Conservation (phyloP, 2,888 invertebrate genomes). For the Electrophaes corylata region DNA sequence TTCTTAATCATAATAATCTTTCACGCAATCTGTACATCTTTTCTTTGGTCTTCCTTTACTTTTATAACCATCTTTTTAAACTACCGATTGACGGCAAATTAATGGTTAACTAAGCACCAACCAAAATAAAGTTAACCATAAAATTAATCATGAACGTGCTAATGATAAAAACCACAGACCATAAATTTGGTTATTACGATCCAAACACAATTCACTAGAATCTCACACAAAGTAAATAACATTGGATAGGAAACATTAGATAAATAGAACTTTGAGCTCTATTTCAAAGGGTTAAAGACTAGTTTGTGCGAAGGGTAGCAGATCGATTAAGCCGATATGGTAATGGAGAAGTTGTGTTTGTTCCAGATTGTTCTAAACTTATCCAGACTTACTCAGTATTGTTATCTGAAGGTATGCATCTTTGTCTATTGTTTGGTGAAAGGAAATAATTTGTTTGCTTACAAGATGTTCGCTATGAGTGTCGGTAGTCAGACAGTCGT, state of each 20-base stretch:
- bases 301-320: slow-evolving; percentile 1
- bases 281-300: slow-evolving; percentile 1
- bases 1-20: too few relatives aligned
- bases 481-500: too few relatives aligned
- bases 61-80: too few relatives aligned
- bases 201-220: neutral
- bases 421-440: slow-evolving; percentile 34
- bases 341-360: slow-evolving; percentile 63
- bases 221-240: slow-evolving; percentile 7
- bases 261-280: neutral
- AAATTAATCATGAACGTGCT: neutral
- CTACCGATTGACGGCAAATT: too few relatives aligned
- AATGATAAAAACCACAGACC: slow-evolving; percentile 2
- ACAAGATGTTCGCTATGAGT: neutral
- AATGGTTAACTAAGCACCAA: too few relatives aligned
- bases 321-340: slow-evolving; percentile 56
- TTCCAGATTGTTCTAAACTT: slow-evolving; percentile 54
- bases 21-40: too few relatives aligned
- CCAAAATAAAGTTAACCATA: neutral
- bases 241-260: neutral
- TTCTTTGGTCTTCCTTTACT: too few relatives aligned
- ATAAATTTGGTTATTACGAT: slow-evolving; percentile 2
- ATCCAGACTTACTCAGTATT: slow-evolving; percentile 39
- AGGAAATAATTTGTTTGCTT: slow-evolving; percentile 16
- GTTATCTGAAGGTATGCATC: slow-evolving; percentile 47